Base-by-base conservation (phyloP, 2,797 vertebrate species). In the Lateolabrax maculatus region DNA sequence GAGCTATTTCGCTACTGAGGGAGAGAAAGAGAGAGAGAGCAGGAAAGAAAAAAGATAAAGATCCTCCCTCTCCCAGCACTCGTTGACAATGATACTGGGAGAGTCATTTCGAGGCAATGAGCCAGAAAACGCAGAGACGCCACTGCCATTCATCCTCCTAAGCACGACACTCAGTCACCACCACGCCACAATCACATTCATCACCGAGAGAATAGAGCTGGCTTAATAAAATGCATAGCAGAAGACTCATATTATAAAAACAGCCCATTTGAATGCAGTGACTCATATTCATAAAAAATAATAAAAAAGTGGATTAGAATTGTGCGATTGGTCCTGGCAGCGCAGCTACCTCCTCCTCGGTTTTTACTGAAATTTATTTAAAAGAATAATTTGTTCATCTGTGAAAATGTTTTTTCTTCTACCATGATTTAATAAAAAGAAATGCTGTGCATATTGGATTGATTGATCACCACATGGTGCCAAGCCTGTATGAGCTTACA, bases 81-180 rank as follows among this genome's bases (percentile, higher is more conserved):
- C 77, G 25, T 41, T 92, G 91, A 94, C 93, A 94, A 92, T 93
- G 91, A 94, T 88, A 90, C 88, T 83, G 82, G 83, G 81, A 90
- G 86, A 90, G 85, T 90, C 89, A 90, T 93, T 95, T 91, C 57
- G 68, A 84, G 90, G 91, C 89, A 90, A 90, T 92, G 93, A 93
- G 91, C 80, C 93, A 92, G 89, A 93, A 94, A 94, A 92, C 84
- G 68, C 79, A 60, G 81, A 77, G 75, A 83, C 71, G 67, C 71
- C 71, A 51, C 75, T 79, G 86, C 90, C 90, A 92, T 94, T 94
- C 90, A 93, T 94, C 90, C 89, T 88, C 57, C 90, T 86, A 84
- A 90, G 90, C 85, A 90, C 52, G 46, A 75, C 87, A 78, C 85
- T 90, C 92, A 69, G 84, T 89, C 89, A 89, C 67, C 83, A 74